Conservation (phyloP, 2,797 vertebrate genomes). For the Chelonia mydas region DNA sequence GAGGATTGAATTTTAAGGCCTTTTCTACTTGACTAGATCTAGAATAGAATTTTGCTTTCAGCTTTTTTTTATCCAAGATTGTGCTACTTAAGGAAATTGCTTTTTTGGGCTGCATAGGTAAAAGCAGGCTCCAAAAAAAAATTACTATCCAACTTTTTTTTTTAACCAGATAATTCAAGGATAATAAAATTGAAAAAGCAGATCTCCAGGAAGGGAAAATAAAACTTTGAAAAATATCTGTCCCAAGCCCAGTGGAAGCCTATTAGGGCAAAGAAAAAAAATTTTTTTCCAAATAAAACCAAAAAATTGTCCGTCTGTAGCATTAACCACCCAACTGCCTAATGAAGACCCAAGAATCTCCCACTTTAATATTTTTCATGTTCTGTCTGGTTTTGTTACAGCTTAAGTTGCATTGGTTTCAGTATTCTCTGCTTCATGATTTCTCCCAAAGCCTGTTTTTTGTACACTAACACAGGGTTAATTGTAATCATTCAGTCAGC, state of each 20-base stretch:
- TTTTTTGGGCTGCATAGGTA: neutral
- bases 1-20: neutral
- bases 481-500: neutral
- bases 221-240: neutral
- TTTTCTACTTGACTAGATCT: neutral
- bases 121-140: neutral
- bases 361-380: neutral
- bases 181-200: neutral
- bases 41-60: neutral
- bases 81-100: neutral
- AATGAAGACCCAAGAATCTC: neutral
- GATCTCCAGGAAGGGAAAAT: neutral
- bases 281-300: neutral
- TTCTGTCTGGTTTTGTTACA: neutral
- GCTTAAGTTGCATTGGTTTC: neutral
- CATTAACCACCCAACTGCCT: neutral
- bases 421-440: neutral
- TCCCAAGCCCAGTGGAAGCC: neutral
- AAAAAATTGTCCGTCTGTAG: neutral
- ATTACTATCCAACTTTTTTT: neutral
- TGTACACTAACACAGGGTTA: neutral
- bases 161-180: neutral
- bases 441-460: fast-evolving
- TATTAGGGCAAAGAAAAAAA: neutral
- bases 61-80: neutral